A percentile compares a stretch with the other conserved stretches of the same genome.
Evolutionary conservation across 2,888 invertebrate genomes (phyloP).

Genomic region (Leptogaster cylindrica): DNA sequence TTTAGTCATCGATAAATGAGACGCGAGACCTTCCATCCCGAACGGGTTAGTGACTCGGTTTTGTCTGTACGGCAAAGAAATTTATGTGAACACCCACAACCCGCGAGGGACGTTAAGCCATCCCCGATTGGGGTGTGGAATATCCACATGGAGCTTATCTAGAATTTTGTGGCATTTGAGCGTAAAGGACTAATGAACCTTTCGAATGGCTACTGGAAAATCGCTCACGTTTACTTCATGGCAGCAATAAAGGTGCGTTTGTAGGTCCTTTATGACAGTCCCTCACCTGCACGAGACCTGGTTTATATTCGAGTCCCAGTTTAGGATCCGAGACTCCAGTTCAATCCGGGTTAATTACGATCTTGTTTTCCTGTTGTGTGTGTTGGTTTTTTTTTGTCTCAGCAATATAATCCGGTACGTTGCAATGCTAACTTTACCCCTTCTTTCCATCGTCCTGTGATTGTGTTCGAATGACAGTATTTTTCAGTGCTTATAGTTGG

Average conservation of each 20-base stretch:
- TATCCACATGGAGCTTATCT: neutral
- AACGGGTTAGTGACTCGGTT: too few relatives aligned
- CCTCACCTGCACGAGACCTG: neutral
- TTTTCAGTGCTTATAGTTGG: too few relatives aligned
- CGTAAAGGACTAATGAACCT: neutral
- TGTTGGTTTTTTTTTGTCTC: too few relatives aligned
- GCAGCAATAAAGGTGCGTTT: neutral
- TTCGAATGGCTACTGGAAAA: neutral
- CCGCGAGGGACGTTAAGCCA: neutral
- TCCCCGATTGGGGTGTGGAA: neutral
- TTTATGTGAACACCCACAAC: neutral
- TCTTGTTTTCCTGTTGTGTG: too few relatives aligned
- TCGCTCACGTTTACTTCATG: neutral
- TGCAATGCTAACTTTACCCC: too few relatives aligned
- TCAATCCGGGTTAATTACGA: too few relatives aligned
- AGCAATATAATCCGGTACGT: too few relatives aligned
- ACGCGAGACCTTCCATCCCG: neutral
- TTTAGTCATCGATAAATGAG: neutral
- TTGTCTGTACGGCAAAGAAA: neutral
- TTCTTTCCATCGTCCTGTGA: too few relatives aligned
- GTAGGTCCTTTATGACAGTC: neutral
- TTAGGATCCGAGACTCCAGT: too few relatives aligned
- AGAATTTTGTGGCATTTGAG: neutral
- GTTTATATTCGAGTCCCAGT: too few relatives aligned
- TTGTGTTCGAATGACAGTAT: too few relatives aligned